Evolutionary conservation across 1,140 invertebrate species (phyloP), one percentile per base, ranked within the genome.

Genomic region (Drosophila chauvacae): DNA sequence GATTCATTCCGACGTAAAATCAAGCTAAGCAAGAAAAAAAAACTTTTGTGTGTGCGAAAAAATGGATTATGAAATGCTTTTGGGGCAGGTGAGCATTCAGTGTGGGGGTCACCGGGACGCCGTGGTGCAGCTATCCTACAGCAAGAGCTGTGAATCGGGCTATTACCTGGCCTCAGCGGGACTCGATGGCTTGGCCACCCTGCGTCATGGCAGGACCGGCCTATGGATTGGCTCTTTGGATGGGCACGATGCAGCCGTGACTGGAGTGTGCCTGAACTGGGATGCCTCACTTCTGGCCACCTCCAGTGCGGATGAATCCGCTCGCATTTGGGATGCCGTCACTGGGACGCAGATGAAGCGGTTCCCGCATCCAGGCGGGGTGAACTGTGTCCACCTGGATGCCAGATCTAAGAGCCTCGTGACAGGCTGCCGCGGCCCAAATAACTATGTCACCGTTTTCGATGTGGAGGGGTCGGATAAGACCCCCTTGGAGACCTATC

Each of bases 151-250:
- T 26, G 95, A 96, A 60, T 96, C 96, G 93, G 97, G 97, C 58
- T 99, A 98, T 93, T 98, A 97, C 93, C 20, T 90, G 50, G 87
- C 81, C 16, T 98, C 98, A 58, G 98, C 98, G 7, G 98, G 97
- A 92, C 98, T 80, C 98, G 98, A 99, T 98, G 98, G 98, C 23
- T 97, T 97, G 88, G 98, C 98, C 10, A 98, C 99, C 97, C 93
- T 99, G 68, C 95, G 98, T 28, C 97, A 99, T 93, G 98, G 98
- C 33, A 98, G 98, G 91, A 99, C 98, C 30, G 98, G 98, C 45
- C 97, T 99, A 93, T 99, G 98, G 98, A 97, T 99, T 87, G 98
- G 98, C 71, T 98, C 97, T 13, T 99, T 99, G 92, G 9, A 97
- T 92, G 98, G 97, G 11, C 98, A 99, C 91, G 98, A 98, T 93